Base-by-base conservation (phyloP, 2,113 vertebrate genomes). In the Ranitomeya imitator region DNA sequence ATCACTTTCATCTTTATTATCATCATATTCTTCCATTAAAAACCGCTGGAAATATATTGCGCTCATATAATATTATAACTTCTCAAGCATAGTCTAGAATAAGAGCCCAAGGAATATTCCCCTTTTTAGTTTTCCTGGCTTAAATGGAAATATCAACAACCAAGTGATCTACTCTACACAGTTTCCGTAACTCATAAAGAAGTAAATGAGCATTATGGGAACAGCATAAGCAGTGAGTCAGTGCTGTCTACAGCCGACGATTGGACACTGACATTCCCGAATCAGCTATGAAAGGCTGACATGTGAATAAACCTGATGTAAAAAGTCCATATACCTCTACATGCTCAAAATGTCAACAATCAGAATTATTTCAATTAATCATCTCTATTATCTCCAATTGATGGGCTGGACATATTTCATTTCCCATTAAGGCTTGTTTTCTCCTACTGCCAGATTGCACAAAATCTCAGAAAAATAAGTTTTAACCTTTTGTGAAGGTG, bases 401-500 rank as follows among this genome's bases (percentile, higher is more conserved):
- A 71, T 19, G 52, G 26, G n/a, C 57, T 16, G 21, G 80, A 54
- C 57, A 55, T 73, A 81, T n/a, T 79, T 16, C 37, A 78, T 78
- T 77, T 86, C 55, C 59, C 71, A 18, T 19, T 63, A 23, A 80
- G 0, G 6, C 31, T 80, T 79, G 7, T 69, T 69, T 87, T 55
- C 59, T 31, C 19, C 23, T 87, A 23, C 86, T 74, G 77, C 74
- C 61, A 82, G 86, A 60, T 69, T 88, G 31, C 31, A 87, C 73
- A 80, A 87, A 80, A 78, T 81, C 51, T 84, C 10, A 7, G n/a
- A 69, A 69, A 74, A 55, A 69, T 74, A 12, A 51, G 54, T 60
- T 82, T 69, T 23, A 61, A 88, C 60, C 86, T 55, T 87, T 88
- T 82, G 11, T 82, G 69, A 88, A 88, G 86, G 79, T 82, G 79